These are phyloP conservation scores for Orgyia antiqua DNA, from an alignment of 2,888 invertebrate species.

Conservation along the genomic window DNA sequence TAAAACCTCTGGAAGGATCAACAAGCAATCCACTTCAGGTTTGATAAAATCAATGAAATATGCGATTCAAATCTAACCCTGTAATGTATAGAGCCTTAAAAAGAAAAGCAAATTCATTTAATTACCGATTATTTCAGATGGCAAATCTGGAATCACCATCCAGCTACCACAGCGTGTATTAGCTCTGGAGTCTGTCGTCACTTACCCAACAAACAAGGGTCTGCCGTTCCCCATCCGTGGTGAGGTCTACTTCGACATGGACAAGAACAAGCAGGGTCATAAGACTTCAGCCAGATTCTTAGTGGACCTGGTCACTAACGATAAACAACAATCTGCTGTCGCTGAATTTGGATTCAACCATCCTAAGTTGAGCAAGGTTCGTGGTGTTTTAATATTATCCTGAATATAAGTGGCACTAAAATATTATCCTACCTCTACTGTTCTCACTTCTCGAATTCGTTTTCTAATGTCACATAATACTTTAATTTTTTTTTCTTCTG, in stretches of 20 bases:
- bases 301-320: constrained; percentile 68
- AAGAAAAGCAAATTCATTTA: too few relatives aligned
- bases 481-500: too few relatives aligned
- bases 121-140: constrained; percentile 32
- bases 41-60: too few relatives aligned
- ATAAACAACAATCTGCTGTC: constrained; percentile 64
- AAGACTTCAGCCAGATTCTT: constrained; percentile 78
- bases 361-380: constrained; percentile 81
- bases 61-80: too few relatives aligned
- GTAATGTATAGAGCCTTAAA: too few relatives aligned
- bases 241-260: constrained; percentile 81
- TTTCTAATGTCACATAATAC: too few relatives aligned
- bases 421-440: too few relatives aligned
- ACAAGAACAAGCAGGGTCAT: constrained; percentile 85
- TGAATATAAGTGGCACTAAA: too few relatives aligned
- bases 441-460: too few relatives aligned
- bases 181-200: constrained; percentile 77
- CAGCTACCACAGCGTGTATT: constrained; percentile 83
- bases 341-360: constrained; percentile 82
- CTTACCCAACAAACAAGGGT: constrained; percentile 56
- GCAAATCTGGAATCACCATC: constrained; percentile 74
- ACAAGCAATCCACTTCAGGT: too few relatives aligned
- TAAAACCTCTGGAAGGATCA: too few relatives aligned
- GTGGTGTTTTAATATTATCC: too few relatives aligned
- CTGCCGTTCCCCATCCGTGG: constrained; percentile 80